A percentile compares a stretch with the other conserved stretches of the same genome.
These are phyloP conservation scores for Tenthredo notha DNA, from an alignment of 2,888 invertebrate species.

Conservation along the genomic window DNA sequence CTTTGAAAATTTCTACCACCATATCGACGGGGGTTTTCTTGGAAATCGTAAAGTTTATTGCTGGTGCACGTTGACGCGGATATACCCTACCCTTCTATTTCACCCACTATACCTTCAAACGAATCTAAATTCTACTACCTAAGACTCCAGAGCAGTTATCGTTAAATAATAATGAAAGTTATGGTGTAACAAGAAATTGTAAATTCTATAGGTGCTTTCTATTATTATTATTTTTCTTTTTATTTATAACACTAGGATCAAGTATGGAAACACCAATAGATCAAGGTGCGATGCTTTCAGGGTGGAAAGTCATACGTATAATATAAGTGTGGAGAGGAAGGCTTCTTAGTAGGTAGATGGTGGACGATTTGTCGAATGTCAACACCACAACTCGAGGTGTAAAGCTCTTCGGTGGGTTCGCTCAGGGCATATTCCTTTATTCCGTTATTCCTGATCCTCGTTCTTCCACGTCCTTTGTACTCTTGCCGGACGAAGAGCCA, in stretches of 20 bases:
- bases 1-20: background rate
- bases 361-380: constrained; percentile 72
- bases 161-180: background rate
- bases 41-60: constrained; percentile 30
- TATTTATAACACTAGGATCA: too few relatives aligned
- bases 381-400: constrained; percentile 54
- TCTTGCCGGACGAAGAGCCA: constrained; percentile 1
- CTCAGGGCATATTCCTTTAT: constrained; percentile 28
- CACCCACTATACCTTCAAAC: background rate
- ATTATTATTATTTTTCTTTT: too few relatives aligned
- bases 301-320: background rate
- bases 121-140: background rate
- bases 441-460: background rate
- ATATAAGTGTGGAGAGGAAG: background rate
- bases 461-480: background rate
- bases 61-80: background rate
- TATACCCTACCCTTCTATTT: background rate
- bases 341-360: constrained; percentile 57
- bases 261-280: background rate
- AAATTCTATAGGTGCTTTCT: background rate
- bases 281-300: background rate
- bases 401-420: constrained; percentile 10
- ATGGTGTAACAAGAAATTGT: background rate
- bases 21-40: background rate
- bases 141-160: background rate